These are phyloP conservation scores for Danio jaintianensis DNA, from an alignment of 2,797 vertebrate genomes.

Conservation along the genomic window DNA sequence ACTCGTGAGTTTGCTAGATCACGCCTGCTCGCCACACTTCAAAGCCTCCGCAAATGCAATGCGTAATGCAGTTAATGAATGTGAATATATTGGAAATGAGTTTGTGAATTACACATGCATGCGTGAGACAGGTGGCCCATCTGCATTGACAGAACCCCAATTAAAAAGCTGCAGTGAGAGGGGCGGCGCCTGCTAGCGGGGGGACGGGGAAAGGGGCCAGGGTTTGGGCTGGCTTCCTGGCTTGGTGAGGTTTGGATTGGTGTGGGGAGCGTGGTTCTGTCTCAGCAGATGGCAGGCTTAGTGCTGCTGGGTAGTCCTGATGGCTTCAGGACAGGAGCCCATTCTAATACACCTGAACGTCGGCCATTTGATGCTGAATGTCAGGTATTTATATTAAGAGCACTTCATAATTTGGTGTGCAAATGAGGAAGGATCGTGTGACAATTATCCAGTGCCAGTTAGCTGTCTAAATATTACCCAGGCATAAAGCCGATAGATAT, in stretches of 20 bases:
- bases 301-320: constrained; percentile 42
- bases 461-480: constrained; percentile 26
- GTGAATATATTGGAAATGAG: constrained; percentile 53
- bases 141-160: constrained; percentile 69
- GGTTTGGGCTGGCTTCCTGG: constrained; percentile 47
- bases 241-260: constrained; percentile 49
- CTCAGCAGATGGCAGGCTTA: constrained; percentile 59
- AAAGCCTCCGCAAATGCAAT: constrained; percentile 43
- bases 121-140: constrained; percentile 80
- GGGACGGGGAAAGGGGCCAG: constrained; percentile 46
- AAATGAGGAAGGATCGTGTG: constrained; percentile 27
- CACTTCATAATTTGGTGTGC: neutral
- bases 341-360: constrained; percentile 47
- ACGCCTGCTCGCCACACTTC: constrained; percentile 22
- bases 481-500: constrained; percentile 12
- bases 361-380: neutral
- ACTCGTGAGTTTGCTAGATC: constrained; percentile 26
- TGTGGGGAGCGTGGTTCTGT: constrained; percentile 48
- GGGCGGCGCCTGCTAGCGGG: constrained; percentile 46
- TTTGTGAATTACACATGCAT: constrained; percentile 50
- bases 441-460: constrained; percentile 10
- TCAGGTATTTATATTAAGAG: neutral
- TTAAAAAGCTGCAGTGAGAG: constrained; percentile 60
- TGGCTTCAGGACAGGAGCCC: constrained; percentile 42
- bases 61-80: constrained; percentile 55